A percentile compares a stretch with the other conserved stretches of the same genome.
These are phyloP conservation scores for Pan paniscus DNA, from an alignment of 2,113 vertebrate genomes.

Conservation along the genomic window DNA sequence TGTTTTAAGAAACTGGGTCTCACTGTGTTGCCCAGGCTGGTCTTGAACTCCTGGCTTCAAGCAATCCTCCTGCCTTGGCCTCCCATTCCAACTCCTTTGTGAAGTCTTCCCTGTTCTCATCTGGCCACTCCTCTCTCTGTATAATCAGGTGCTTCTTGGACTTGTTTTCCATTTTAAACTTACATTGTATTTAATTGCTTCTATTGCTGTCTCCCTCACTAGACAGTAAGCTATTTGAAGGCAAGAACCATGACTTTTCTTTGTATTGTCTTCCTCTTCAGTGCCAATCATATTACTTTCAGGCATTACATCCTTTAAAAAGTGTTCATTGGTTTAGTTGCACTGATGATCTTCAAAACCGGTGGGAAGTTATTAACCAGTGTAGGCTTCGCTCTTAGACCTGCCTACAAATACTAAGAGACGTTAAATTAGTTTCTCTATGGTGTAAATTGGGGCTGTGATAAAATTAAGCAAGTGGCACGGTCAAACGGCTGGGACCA, in stretches of 20 bases:
- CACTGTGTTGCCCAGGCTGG: not conserved
- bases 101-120: not conserved
- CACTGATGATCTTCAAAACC: not conserved
- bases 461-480: not conserved
- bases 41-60: not conserved
- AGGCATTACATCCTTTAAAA: not conserved
- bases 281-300: not conserved
- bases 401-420: not conserved
- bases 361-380: not conserved
- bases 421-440: not conserved
- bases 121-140: not conserved
- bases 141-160: not conserved
- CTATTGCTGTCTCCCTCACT: not conserved
- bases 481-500: not conserved
- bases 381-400: not conserved
- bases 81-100: not conserved
- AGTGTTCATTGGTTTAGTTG: not conserved
- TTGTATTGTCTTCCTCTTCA: not conserved
- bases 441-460: not conserved
- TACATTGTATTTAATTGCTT: not conserved
- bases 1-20: not conserved
- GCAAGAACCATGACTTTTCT: not conserved
- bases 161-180: conserved; percentile 8
- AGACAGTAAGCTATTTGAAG: not conserved
- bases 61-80: not conserved